These are phyloP conservation scores for Montipora efflorescens DNA, from an alignment of 64 coral and sea anemone species.

Conservation along the genomic window DNA sequence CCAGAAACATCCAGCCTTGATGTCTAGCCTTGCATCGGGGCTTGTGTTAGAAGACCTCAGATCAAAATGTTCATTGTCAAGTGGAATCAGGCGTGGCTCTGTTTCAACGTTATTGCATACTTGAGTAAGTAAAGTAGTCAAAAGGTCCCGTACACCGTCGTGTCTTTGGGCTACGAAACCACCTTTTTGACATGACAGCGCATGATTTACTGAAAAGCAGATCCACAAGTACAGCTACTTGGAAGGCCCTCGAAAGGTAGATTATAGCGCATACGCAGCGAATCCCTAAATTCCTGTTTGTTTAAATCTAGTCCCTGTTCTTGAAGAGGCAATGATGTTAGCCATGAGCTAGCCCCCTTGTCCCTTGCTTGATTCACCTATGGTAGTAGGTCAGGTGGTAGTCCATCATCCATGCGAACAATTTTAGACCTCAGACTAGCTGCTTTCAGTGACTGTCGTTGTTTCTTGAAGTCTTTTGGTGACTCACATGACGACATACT, in stretches of 20 bases:
- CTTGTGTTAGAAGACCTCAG: no score
- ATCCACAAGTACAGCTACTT: slow-evolving; percentile 38
- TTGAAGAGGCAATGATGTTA: slow-evolving; percentile 31
- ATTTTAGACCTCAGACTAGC: slow-evolving; percentile 22
- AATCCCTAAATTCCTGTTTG: slow-evolving; percentile 34
- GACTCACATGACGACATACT: not conserved
- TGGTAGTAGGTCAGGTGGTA: not conserved
- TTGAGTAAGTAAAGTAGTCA: slow-evolving; percentile 29
- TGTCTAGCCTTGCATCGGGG: no score
- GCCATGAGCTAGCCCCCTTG: slow-evolving; percentile 56
- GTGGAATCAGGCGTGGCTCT: slow-evolving; percentile 6
- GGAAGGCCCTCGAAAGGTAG: slow-evolving; percentile 4
- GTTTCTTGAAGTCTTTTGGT: slow-evolving; percentile 1
- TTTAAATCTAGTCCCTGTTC: not conserved
- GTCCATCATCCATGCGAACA: not conserved
- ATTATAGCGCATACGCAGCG: slow-evolving; percentile 6
- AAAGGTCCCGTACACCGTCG: not conserved
- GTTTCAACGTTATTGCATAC: slow-evolving; percentile 50
- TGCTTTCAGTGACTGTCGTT: slow-evolving; percentile 15
- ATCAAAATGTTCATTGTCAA: no score
- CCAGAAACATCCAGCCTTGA: no score
- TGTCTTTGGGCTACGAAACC: slow-evolving; percentile 26
- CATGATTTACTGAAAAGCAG: slow-evolving; percentile 19
- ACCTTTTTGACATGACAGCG: slow-evolving; percentile 32
- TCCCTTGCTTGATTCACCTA: slow-evolving; percentile 14